Evolutionary conservation across 2,113 vertebrate species (phyloP).

Genomic region (Vulpes lagopus): DNA sequence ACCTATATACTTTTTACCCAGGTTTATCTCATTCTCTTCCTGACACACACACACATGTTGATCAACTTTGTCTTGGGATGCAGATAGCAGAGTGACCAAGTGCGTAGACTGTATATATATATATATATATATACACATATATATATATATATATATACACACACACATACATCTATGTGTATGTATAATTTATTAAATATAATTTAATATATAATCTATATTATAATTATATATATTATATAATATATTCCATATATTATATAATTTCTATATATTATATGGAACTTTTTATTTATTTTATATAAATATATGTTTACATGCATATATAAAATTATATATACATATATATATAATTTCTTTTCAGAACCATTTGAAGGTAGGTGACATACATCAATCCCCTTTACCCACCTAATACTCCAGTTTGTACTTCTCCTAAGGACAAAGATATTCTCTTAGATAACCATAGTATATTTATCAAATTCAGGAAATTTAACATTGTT

Average conservation of each 20-base stretch:
- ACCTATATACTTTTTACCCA: neutral
- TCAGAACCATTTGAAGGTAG: neutral
- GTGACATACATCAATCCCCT: constrained; percentile 25
- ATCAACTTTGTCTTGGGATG: neutral
- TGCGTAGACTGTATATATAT: neutral
- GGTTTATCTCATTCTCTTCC: neutral
- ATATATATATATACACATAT: neutral
- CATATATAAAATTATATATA: too few relatives aligned
- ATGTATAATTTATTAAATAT: neutral
- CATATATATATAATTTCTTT: neutral
- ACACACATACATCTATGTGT: neutral
- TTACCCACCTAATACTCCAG: constrained; percentile 8
- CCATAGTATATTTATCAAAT: neutral
- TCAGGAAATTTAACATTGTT: neutral
- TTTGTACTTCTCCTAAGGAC: constrained; percentile 5
- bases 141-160: too few relatives aligned
- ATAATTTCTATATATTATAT: neutral
- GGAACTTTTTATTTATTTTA: neutral
- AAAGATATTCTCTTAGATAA: neutral
- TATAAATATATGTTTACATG: neutral
- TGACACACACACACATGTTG: neutral
- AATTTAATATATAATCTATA: neutral
- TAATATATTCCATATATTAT: too few relatives aligned
- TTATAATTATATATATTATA: neutral
- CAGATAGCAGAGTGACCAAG: constrained; percentile 30